A percentile compares a stretch with the other conserved stretches of the same genome.
Evolutionary conservation across 2,888 invertebrate species (phyloP).

Genomic region (Gastracanthus pulcherrimus): DNA sequence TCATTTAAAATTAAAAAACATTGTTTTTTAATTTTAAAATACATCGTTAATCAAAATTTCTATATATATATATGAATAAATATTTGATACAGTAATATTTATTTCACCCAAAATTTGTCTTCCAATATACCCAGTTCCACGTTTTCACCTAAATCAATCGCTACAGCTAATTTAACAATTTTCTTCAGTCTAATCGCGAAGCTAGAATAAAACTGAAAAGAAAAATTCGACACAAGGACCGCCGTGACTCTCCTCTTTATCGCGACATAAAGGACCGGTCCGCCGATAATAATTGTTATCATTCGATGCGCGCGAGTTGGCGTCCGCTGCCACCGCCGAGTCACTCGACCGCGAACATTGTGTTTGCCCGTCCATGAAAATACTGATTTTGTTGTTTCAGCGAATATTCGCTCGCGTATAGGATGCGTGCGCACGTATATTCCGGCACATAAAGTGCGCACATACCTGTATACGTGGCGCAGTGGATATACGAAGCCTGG

Average conservation of each 20-base stretch:
- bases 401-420: constrained; percentile 27
- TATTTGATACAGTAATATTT: too few species aligned
- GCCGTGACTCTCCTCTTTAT: not conserved
- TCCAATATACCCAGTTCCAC: too few species aligned
- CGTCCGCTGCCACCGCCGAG: not conserved
- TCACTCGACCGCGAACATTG: constrained; percentile 49
- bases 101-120: not conserved
- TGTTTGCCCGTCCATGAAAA: constrained; percentile 55
- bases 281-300: constrained; percentile 51
- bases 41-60: too few species aligned
- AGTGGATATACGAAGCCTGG: not conserved
- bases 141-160: not conserved
- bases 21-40: too few species aligned
- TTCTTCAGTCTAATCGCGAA: not conserved
- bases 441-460: constrained; percentile 13
- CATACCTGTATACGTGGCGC: not conserved
- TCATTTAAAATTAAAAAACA: too few species aligned
- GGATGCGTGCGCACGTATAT: not conserved
- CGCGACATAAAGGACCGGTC: not conserved
- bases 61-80: too few species aligned
- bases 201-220: not conserved
- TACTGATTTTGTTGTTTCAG: constrained; percentile 58
- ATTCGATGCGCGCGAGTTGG: constrained; percentile 23
- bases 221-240: not conserved
- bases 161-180: not conserved